phyloP scores from a whole-genome alignment of 2,797 vertebrate genomes.

The Takifugu rubripes region DNA sequence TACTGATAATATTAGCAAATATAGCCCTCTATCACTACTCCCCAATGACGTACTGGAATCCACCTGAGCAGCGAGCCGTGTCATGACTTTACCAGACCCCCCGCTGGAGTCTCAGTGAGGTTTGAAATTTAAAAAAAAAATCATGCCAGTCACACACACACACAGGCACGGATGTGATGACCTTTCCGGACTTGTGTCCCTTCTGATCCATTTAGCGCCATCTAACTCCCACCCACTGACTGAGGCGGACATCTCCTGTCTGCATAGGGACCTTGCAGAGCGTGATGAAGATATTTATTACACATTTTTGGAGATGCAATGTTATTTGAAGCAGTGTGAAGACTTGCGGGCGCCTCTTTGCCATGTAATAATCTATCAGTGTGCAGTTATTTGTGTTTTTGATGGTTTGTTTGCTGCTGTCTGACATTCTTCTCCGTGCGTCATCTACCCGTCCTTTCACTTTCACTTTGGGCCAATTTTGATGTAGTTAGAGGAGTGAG shows the following conservation, averaged over 20 bases:
- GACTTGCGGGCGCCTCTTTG: slow-evolving; percentile 7
- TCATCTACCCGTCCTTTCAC: slow-evolving; percentile 28
- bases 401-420: slow-evolving; percentile 36
- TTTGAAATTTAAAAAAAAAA: slow-evolving; percentile 44
- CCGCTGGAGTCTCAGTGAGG: slow-evolving; percentile 38
- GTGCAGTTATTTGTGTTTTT: slow-evolving; percentile 19
- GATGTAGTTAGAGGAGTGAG: slow-evolving; percentile 37
- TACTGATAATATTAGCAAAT: no score
- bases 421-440: slow-evolving; percentile 24
- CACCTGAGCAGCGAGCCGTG: neutral
- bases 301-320: slow-evolving; percentile 3
- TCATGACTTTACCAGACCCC: slow-evolving; percentile 33
- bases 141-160: slow-evolving; percentile 14
- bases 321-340: slow-evolving; percentile 30
- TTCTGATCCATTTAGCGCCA: slow-evolving; percentile 51
- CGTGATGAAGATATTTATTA: neutral
- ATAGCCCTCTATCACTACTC: no score
- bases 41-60: no score
- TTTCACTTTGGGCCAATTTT: slow-evolving; percentile 25
- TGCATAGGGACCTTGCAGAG: slow-evolving; percentile 17
- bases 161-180: slow-evolving; percentile 28
- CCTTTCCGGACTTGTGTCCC: slow-evolving; percentile 50
- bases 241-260: slow-evolving; percentile 42
- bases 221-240: slow-evolving; percentile 39
- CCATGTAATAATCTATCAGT: slow-evolving; percentile 28